Base-by-base conservation (phyloP, 2,113 vertebrate species). In the Pycnonotus jocosus region DNA sequence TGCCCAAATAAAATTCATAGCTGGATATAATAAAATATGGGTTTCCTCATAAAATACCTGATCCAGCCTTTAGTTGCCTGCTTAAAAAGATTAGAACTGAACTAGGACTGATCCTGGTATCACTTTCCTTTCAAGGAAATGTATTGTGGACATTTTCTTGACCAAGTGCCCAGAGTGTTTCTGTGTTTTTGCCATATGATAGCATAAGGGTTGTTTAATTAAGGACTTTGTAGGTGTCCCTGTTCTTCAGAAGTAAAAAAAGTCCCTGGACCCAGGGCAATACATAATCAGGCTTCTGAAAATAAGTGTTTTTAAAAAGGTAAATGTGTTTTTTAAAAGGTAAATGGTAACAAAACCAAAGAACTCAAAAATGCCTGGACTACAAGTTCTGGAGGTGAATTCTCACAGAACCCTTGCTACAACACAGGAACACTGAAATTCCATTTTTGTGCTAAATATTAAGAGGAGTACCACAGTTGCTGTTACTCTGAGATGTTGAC, bases 371-470 rank as follows among this genome's bases (percentile, higher is more conserved):
- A 25, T 38, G 27, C 9, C 8, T 51, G 13, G 11, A 47, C 19
- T 33, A 19, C 7, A 19, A 54, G 1, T 56, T 73, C 21, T 40
- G 24, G 17, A 58, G 50, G 15, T 62, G 42, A 96, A 64, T 73
- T 82, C 53, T 90, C 42, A 18, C 37, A 83, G 73, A 90, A 48
- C 12, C 38, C 44, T 68, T 88, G 31, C 30, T 78, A 35, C 58
- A 69, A 23, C 61, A 19, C 8, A 53, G 91, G 87, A 95, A 93
- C 95, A 77, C 27, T 10, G 44, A 68, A 86, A 73, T 54, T 44
- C 38, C 20, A 37, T 69, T 96, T 95, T 53, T 30, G n/a, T 84
- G 93, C 78, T 97, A 86, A 97, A 95, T 51, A 92, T 96, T 96
- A 95, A 85, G 65, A 58, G 40, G 37, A 71, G 33, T 3, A 53